Evolutionary conservation across 2,888 invertebrate genomes (phyloP).

Genomic region (Azorinus chamasolen): DNA sequence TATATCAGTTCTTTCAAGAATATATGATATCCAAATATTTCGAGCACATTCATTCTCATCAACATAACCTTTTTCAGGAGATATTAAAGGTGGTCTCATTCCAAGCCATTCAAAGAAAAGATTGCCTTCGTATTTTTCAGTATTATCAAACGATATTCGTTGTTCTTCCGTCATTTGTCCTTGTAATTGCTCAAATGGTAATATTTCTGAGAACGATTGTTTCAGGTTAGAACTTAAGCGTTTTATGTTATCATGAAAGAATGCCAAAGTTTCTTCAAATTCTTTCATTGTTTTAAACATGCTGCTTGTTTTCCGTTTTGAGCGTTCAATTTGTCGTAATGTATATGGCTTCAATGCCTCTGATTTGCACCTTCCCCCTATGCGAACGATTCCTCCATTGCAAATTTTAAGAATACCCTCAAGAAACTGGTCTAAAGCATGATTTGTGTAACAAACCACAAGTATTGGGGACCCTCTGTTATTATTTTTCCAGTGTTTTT

Average conservation of each 20-base stretch:
- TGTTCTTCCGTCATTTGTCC: constrained; percentile 54
- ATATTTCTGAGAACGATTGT: constrained; percentile 54
- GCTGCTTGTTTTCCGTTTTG: constrained; percentile 38
- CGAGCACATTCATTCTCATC: constrained; percentile 1
- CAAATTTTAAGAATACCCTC: constrained; percentile 78
- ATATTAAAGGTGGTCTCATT: neutral
- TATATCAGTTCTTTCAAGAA: constrained; percentile 23
- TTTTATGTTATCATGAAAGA: constrained; percentile 47
- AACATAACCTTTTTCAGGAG: neutral
- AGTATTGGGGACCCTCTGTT: constrained; percentile 85
- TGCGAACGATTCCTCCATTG: constrained; percentile 74
- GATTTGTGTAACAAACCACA: constrained; percentile 85
- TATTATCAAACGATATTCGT: no score
- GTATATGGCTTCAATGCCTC: constrained; percentile 67
- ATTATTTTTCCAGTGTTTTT: constrained; percentile 21
- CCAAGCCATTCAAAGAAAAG: constrained; percentile 37
- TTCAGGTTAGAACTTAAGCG: constrained; percentile 56
- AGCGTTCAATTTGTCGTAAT: constrained; percentile 41
- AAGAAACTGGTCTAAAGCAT: constrained; percentile 85
- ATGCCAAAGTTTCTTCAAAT: constrained; percentile 39
- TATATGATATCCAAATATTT: no score
- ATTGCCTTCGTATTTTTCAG: neutral
- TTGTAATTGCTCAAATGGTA: constrained; percentile 39
- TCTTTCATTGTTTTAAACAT: constrained; percentile 57
- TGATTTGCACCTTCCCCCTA: constrained; percentile 80